phyloP scores from a whole-genome alignment of 2,797 vertebrate species.

The Avahi laniger region DNA sequence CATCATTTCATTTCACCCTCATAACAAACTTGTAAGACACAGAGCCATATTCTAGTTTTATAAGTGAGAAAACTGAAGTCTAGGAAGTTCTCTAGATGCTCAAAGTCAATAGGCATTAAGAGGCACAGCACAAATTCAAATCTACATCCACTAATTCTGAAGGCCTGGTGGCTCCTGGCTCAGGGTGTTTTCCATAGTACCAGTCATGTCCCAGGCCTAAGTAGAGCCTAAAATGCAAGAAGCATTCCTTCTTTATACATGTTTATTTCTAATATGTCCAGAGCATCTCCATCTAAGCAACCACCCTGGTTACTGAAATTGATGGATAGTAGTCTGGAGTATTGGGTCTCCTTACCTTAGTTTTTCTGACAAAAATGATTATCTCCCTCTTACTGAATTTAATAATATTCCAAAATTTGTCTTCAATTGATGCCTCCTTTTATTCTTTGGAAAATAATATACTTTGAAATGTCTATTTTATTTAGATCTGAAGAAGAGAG shows the following conservation, averaged over 20 bases:
- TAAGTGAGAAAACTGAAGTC: neutral
- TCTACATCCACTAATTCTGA: neutral
- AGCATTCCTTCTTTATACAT: neutral
- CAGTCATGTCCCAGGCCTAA: neutral
- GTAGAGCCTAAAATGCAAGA: neutral
- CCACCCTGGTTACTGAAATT: neutral
- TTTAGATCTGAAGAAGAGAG: neutral
- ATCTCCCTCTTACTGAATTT: neutral
- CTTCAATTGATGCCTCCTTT: neutral
- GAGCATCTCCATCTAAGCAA: neutral
- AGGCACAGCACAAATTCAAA: neutral
- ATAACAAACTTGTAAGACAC: neutral
- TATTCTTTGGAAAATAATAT: neutral
- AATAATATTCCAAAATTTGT: neutral
- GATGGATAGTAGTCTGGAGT: neutral
- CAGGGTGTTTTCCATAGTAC: neutral
- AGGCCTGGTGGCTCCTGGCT: neutral
- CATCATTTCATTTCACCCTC: neutral
- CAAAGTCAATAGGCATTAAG: neutral
- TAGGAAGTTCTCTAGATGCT: neutral
- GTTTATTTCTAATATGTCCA: neutral
- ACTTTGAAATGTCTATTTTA: constrained; percentile 20
- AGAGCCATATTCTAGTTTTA: neutral
- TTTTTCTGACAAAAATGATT: constrained; percentile 18
- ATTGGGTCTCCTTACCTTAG: neutral